Evolutionary conservation across 2,888 invertebrate genomes (phyloP).

Genomic region (Pilophorus perplexus): DNA sequence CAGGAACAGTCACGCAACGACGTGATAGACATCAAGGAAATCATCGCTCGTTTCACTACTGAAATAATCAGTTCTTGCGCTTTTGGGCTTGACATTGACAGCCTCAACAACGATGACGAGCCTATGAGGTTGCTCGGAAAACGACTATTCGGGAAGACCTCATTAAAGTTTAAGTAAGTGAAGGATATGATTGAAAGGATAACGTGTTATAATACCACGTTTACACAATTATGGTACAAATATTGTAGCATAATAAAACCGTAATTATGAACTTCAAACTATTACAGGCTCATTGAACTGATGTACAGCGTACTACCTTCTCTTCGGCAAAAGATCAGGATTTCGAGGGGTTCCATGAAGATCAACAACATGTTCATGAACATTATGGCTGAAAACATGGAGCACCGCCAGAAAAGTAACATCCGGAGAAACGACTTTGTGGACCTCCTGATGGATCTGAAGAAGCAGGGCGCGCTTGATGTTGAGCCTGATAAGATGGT

Average conservation of each 20-base stretch:
- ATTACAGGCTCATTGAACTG: background rate
- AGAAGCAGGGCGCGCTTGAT: slow-evolving; percentile 30
- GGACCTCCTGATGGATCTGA: slow-evolving; percentile 57
- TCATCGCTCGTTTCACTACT: slow-evolving; percentile 53
- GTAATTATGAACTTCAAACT: too few relatives aligned
- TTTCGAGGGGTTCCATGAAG: slow-evolving; percentile 49
- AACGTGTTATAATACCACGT: too few relatives aligned
- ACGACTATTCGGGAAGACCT: background rate
- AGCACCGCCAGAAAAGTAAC: slow-evolving; percentile 55
- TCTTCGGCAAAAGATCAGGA: slow-evolving; percentile 24
- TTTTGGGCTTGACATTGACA: slow-evolving; percentile 55
- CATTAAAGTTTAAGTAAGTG: too few relatives aligned
- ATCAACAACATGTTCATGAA: slow-evolving; percentile 55
- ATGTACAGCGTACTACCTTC: background rate
- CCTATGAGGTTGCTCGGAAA: slow-evolving; percentile 52
- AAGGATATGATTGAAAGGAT: too few relatives aligned
- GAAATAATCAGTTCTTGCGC: slow-evolving; percentile 57
- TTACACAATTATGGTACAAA: too few relatives aligned
- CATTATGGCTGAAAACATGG: slow-evolving; percentile 55
- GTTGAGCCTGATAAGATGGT: background rate
- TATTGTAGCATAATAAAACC: too few relatives aligned
- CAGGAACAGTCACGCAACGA: background rate
- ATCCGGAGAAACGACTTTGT: slow-evolving; percentile 59
- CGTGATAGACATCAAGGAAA: slow-evolving; percentile 54
- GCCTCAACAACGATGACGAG: slow-evolving; percentile 48